Evolutionary conservation across 2,113 vertebrate genomes (phyloP).

Genomic region (Mustela nigripes): DNA sequence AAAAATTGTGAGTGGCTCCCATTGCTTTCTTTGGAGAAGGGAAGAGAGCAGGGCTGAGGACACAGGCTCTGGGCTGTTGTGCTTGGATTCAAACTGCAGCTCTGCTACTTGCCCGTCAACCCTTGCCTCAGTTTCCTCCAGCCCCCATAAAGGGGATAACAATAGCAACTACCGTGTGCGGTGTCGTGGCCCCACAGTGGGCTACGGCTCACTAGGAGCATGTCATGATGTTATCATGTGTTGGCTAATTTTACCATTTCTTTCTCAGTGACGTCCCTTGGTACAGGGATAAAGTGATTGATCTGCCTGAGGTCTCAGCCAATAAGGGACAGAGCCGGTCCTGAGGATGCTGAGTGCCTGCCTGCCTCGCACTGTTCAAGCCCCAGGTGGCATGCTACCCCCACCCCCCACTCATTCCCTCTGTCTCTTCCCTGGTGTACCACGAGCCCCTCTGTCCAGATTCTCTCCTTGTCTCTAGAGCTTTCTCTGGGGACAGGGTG

Average conservation of each 20-base stretch:
- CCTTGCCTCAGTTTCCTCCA: not conserved
- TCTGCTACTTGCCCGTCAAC: not conserved
- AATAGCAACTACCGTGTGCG: not conserved
- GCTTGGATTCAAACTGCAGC: not conserved
- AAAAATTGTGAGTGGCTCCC: not conserved
- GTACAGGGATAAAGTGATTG: not conserved
- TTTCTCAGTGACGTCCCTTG: not conserved
- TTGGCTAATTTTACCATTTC: not conserved
- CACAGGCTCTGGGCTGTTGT: not conserved
- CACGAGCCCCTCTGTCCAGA: not conserved
- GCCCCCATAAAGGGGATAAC: not conserved
- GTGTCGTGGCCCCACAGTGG: not conserved
- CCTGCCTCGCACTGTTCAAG: not conserved
- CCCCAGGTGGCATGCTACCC: not conserved
- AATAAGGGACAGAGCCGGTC: not conserved
- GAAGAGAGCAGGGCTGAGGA: not conserved
- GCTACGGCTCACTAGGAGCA: not conserved
- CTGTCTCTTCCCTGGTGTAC: not conserved
- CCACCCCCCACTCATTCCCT: not conserved
- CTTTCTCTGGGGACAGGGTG: not conserved
- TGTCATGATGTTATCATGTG: not conserved
- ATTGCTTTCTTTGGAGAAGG: not conserved
- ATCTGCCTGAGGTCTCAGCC: not conserved
- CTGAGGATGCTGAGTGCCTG: not conserved
- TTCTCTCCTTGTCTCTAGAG: not conserved